phyloP scores from a whole-genome alignment of 1,140 invertebrate genomes.

The Aricia agestis region DNA sequence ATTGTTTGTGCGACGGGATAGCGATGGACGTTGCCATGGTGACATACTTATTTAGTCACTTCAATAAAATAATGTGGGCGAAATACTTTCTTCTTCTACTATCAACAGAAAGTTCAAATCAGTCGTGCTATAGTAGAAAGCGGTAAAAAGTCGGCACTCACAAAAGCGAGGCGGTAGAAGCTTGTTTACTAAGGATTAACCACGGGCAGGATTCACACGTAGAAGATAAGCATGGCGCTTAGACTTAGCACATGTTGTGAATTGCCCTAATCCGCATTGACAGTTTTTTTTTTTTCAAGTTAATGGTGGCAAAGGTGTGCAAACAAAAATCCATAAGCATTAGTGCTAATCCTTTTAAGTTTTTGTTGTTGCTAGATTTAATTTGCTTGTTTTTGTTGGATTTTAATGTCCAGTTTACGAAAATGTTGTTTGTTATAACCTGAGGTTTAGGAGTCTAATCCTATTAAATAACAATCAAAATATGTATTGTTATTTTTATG shows the following conservation, averaged over 20 bases:
- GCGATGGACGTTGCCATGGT: no score
- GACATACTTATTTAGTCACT: no score
- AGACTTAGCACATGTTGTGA: neutral
- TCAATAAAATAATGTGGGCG: no score
- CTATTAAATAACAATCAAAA: no score
- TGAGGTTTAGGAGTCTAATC: no score
- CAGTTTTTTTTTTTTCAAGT: neutral
- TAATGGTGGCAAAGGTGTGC: neutral
- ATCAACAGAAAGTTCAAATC: neutral
- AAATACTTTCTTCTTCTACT: neutral
- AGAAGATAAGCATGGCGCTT: neutral
- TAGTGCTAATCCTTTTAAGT: no score
- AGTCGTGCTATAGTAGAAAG: neutral
- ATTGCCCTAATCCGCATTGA: neutral
- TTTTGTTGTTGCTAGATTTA: no score
- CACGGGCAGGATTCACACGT: slow-evolving; percentile 2
- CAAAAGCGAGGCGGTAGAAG: neutral
- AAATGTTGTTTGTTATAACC: no score
- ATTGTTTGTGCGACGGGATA: no score
- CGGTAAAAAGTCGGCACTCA: slow-evolving; percentile 5
- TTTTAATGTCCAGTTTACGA: no score
- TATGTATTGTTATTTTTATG: no score
- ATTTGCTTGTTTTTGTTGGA: no score
- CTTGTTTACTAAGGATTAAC: slow-evolving; percentile 13
- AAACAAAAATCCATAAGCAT: neutral